Evolutionary conservation across 2,797 vertebrate species (phyloP), one percentile per base, ranked within the genome.

Genomic region (Margarornis squamiger): DNA sequence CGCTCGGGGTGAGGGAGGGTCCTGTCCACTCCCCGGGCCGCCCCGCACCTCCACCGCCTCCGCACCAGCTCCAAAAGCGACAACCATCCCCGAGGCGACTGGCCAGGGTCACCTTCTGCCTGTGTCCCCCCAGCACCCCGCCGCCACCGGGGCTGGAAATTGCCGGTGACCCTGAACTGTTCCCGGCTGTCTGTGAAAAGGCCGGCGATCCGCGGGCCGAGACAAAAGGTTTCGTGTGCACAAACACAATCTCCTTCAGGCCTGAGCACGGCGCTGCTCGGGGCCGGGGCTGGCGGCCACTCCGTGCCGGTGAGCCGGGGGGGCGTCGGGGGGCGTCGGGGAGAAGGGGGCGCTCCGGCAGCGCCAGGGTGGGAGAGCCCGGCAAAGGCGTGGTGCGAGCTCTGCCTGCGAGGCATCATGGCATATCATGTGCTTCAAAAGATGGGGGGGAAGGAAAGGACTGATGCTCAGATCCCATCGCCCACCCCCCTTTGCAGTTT

Each of bases 201-300:
- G 59, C 91, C 26, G 85, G 92, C 81, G 14, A 79, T 73, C 83
- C 32, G 20, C 89, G 72, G 85, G 71, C 86, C 83, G 27, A 97
- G 94, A 98, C 97, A 98, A 98, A 97, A 96, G 97, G 95, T 89
- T 96, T 90, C 86, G 24, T 29, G 93, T 46, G 77, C 95, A 68
- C 87, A n/a, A 94, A 93, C 38, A 86, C 67, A 58, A 61, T 78
- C 81, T 94, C 16, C 86, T 67, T 32, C 45, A 34, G 95, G 93
- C 95, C 92, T 34, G 23, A 79, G 91, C 57, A n/a, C 46, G 82
- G 95, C 9, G 76, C 86, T 79, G 70, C 92, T 92, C 91, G 52
- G 84, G 89, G 76, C 86, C 38, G 81, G 52, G 52, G 39, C 67
- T 48, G 46, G 75, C 63, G 57, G 51, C 46, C 65, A 58, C 85